Percentiles rank a stretch among this genome's conserved stretches.
Evolutionary conservation across 2,797 vertebrate species (phyloP).

Genomic region (Taenioides sp.): DNA sequence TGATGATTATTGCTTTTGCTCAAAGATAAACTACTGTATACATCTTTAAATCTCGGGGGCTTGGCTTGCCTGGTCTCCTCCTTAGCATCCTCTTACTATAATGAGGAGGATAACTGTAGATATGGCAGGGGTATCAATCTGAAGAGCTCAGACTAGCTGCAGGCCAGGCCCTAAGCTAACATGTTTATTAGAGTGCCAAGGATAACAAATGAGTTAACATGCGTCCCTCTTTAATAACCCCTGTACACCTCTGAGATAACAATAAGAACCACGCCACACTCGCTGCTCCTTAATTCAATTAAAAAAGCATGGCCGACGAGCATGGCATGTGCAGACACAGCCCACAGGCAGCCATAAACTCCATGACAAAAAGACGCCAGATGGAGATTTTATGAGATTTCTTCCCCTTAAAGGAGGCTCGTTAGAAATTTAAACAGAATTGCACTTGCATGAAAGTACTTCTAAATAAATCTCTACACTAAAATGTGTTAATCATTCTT

Average conservation of each 20-base stretch:
- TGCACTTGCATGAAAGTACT: constrained; percentile 8
- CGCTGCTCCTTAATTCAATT: constrained; percentile 67
- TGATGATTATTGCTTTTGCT: constrained; percentile 12
- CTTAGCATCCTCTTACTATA: constrained; percentile 70
- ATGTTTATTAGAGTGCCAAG: constrained; percentile 69
- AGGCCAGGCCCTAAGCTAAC: constrained; percentile 59
- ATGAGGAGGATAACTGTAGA: constrained; percentile 69
- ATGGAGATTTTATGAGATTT: constrained; percentile 43
- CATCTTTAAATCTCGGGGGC: constrained; percentile 5
- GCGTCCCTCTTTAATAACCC: constrained; percentile 65
- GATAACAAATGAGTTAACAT: constrained; percentile 71
- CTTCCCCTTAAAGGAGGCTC: constrained; percentile 14
- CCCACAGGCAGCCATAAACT: constrained; percentile 59
- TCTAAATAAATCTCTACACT: background rate
- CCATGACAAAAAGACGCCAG: constrained; percentile 39
- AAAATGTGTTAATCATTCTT: constrained; percentile 5
- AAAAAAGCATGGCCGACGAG: constrained; percentile 60
- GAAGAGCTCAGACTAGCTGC: constrained; percentile 57
- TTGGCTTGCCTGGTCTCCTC: constrained; percentile 46
- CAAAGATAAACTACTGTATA: constrained; percentile 13
- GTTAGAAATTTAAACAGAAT: constrained; percentile 20
- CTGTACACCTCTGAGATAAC: constrained; percentile 68
- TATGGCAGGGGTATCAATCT: constrained; percentile 66
- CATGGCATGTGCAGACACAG: constrained; percentile 46
- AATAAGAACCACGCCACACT: constrained; percentile 62